Conservation (phyloP, 2,113 vertebrate species). For the Setophaga coronata region DNA sequence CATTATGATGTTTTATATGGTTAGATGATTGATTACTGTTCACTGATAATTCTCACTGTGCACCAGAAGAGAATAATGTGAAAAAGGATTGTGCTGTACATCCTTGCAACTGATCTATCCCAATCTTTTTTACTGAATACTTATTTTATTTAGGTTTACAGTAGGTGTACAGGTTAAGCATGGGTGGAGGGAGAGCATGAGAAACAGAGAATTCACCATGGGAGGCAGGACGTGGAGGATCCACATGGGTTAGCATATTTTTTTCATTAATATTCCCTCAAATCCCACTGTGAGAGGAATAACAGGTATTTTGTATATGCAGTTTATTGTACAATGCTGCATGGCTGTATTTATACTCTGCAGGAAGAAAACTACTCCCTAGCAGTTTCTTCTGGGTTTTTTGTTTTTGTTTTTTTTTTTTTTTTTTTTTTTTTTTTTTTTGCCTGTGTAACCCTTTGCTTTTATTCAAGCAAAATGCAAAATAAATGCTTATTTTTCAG, state of each 20-base stretch:
- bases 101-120: background rate
- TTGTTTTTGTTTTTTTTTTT: too few relatives aligned
- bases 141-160: background rate
- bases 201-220: background rate
- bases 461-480: slow-evolving; percentile 4
- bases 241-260: background rate
- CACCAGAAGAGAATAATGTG: background rate
- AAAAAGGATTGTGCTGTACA: background rate
- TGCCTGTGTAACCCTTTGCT: background rate
- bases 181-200: background rate
- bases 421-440: too few relatives aligned
- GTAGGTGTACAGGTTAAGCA: background rate
- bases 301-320: background rate
- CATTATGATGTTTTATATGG: background rate
- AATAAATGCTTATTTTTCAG: slow-evolving; percentile 1
- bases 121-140: background rate
- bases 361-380: background rate
- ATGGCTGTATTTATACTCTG: background rate
- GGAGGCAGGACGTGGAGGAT: background rate
- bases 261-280: background rate
- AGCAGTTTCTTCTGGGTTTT: background rate
- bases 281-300: background rate
- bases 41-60: background rate
- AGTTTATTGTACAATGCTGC: background rate
- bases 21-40: background rate